phyloP scores from a whole-genome alignment of 2,888 invertebrate species.

The Hypena proboscidalis region DNA sequence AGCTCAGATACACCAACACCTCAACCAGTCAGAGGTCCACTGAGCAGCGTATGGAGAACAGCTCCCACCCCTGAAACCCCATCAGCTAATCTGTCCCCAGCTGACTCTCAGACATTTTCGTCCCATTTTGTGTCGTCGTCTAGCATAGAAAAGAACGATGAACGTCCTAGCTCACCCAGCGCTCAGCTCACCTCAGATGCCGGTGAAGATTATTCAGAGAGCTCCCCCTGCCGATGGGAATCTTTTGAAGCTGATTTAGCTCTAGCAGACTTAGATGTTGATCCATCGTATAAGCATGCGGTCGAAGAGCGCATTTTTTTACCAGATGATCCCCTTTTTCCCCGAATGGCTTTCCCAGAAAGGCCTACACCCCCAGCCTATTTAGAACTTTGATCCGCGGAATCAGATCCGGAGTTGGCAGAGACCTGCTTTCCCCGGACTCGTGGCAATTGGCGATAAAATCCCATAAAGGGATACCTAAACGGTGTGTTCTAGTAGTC shows the following conservation, averaged over 20 bases:
- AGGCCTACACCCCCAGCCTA: slow-evolving; percentile 85
- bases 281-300: slow-evolving; percentile 86
- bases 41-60: slow-evolving; percentile 77
- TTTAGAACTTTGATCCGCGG: slow-evolving; percentile 80
- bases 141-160: slow-evolving; percentile 77
- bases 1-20: slow-evolving; percentile 66
- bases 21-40: slow-evolving; percentile 73
- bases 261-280: slow-evolving; percentile 86
- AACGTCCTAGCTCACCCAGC: slow-evolving; percentile 81
- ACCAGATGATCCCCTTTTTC: slow-evolving; percentile 85
- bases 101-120: slow-evolving; percentile 86
- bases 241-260: slow-evolving; percentile 87
- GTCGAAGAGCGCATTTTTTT: slow-evolving; percentile 87
- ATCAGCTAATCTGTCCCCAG: slow-evolving; percentile 87
- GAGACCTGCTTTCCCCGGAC: slow-evolving; percentile 66
- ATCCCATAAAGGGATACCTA: slow-evolving; percentile 31
- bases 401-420: slow-evolving; percentile 77
- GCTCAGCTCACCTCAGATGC: slow-evolving; percentile 86
- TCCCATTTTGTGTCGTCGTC: slow-evolving; percentile 86
- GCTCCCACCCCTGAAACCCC: slow-evolving; percentile 88
- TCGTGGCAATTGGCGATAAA: slow-evolving; percentile 61
- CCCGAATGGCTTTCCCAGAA: slow-evolving; percentile 80
- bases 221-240: slow-evolving; percentile 86
- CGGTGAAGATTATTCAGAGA: slow-evolving; percentile 72
- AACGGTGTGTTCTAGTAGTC: slow-evolving; percentile 59